Conservation (phyloP, 2,797 vertebrate species). For the Sebastes jordani region DNA sequence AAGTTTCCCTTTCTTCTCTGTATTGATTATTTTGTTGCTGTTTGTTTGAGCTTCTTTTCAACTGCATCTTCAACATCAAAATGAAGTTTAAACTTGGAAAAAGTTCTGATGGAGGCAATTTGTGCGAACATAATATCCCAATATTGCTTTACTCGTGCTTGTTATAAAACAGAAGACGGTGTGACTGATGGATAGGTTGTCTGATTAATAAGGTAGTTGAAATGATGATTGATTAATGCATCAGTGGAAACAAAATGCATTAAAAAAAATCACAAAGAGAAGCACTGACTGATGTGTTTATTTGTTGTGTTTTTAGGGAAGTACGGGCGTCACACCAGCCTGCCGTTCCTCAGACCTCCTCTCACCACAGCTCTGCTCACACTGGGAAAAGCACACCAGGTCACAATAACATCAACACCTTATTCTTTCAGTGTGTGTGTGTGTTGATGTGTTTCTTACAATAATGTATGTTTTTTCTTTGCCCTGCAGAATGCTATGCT, state of each 20-base stretch:
- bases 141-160: not conserved
- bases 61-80: not conserved
- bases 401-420: constrained; percentile 48
- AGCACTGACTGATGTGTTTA: constrained; percentile 8
- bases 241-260: constrained; percentile 7
- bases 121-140: not conserved
- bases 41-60: constrained; percentile 1
- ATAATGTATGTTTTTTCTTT: not conserved
- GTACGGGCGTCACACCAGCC: constrained; percentile 77
- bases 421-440: not conserved
- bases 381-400: constrained; percentile 94
- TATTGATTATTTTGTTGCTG: not conserved
- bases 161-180: constrained; percentile 3
- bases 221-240: constrained; percentile 36
- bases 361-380: constrained; percentile 90
- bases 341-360: constrained; percentile 85
- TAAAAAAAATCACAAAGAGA: not conserved
- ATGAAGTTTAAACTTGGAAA: not conserved
- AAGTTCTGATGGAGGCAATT: constrained; percentile 4
- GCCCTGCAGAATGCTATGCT: constrained; percentile 80
- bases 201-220: constrained; percentile 21
- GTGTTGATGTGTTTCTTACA: not conserved
- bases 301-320: constrained; percentile 73
- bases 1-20: not conserved
- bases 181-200: constrained; percentile 31